phyloP scores from a whole-genome alignment of 2,888 invertebrate genomes.

The Helleia helle region DNA sequence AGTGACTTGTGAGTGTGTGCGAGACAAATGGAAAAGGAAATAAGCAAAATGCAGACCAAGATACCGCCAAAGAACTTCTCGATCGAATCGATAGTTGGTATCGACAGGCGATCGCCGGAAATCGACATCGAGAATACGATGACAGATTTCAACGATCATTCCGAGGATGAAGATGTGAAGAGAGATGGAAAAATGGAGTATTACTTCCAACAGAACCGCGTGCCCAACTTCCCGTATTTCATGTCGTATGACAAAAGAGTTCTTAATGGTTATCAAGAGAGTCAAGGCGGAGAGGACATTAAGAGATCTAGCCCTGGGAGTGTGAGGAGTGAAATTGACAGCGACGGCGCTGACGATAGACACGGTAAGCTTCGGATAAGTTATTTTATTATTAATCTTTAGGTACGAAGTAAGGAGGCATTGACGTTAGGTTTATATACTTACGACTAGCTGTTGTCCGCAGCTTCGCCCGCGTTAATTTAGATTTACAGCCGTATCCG shows the following conservation, averaged over 20 bases:
- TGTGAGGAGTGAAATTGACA: conserved; percentile 59
- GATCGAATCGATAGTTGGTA: conserved; percentile 76
- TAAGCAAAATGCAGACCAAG: conserved; percentile 56
- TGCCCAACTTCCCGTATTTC: conserved; percentile 63
- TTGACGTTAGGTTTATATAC: too few species aligned
- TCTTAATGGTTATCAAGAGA: conserved; percentile 36
- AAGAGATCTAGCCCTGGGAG: conserved; percentile 62
- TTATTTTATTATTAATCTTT: too few species aligned
- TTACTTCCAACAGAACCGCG: conserved; percentile 57
- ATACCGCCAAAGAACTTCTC: conserved; percentile 76
- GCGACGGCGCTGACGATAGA: conserved; percentile 59
- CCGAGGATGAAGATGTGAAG: conserved; percentile 55
- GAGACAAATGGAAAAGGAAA: conserved; percentile 54
- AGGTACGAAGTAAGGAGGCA: too few species aligned
- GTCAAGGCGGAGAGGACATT: conserved; percentile 40
- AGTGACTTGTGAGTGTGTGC: conserved; percentile 26
- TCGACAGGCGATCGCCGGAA: conserved; percentile 54
- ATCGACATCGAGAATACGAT: conserved; percentile 63
- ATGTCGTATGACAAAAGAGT: conserved; percentile 62
- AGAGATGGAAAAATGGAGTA: conserved; percentile 58
- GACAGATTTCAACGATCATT: conserved; percentile 48
- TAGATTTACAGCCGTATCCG: too few species aligned
- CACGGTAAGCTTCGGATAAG: conserved; percentile 49
- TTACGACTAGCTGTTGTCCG: too few species aligned
- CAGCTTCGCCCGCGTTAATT: too few species aligned